A percentile compares a stretch with the other conserved stretches of the same genome.
phyloP scores from a whole-genome alignment of 30 jellyfish, hydroid and myxozoan genomes.

The Aurelia sp. region DNA sequence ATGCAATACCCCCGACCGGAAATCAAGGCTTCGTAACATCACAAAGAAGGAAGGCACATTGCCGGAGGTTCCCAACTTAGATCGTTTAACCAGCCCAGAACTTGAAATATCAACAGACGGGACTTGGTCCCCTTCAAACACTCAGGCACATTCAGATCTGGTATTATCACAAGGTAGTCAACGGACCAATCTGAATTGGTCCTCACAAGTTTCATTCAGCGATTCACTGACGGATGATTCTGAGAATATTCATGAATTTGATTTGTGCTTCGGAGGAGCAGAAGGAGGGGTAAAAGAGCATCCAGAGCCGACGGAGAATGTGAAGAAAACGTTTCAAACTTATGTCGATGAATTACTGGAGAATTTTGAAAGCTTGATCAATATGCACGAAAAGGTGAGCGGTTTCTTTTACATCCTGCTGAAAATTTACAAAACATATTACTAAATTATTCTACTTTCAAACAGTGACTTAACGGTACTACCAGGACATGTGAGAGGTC shows the following conservation, averaged over 20 bases:
- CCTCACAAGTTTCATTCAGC: constrained; percentile 63
- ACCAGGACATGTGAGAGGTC: no score
- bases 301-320: neutral
- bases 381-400: no score
- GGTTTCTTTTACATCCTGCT: no score
- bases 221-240: constrained; percentile 68
- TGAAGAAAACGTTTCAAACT: neutral
- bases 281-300: no score
- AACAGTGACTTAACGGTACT: no score
- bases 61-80: constrained; percentile 17
- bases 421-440: no score
- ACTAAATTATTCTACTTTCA: no score
- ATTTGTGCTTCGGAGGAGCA: constrained; percentile 29
- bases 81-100: constrained; percentile 37
- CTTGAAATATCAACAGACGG: constrained; percentile 8
- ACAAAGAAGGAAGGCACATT: neutral
- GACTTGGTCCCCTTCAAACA: constrained; percentile 27
- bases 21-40: no score
- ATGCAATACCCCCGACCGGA: neutral
- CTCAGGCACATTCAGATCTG: constrained; percentile 14
- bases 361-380: neutral
- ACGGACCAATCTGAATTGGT: constrained; percentile 21
- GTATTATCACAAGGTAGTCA: constrained; percentile 20
- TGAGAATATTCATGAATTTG: constrained; percentile 51
- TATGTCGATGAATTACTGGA: constrained; percentile 6